A percentile compares a stretch with the other conserved stretches of the same genome.
Evolutionary conservation across 2,888 invertebrate genomes (phyloP).

Genomic region (Melipona beecheii): DNA sequence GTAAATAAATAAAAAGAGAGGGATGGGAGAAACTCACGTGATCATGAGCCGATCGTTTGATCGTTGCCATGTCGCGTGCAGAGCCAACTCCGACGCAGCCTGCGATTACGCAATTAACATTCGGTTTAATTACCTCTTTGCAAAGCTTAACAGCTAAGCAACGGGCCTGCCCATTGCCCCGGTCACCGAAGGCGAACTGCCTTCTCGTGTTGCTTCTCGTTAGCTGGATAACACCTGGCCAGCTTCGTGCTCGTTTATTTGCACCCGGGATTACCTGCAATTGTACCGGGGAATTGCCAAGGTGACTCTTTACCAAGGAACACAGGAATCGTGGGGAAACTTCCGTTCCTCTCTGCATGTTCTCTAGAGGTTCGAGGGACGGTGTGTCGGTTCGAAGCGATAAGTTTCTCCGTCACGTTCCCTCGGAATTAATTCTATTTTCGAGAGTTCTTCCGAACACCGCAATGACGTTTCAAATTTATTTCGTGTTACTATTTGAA

Average conservation of each 20-base stretch:
- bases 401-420: neutral
- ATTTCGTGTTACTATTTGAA: no score
- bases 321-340: neutral
- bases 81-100: slow-evolving; percentile 49
- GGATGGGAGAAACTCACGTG: neutral
- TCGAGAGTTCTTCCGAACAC: neutral
- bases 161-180: slow-evolving; percentile 47
- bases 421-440: neutral
- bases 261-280: neutral
- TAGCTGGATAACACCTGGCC: slow-evolving; percentile 54
- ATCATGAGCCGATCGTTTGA: slow-evolving; percentile 25
- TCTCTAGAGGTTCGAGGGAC: no score
- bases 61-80: slow-evolving; percentile 31
- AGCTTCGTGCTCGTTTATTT: slow-evolving; percentile 39
- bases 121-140: slow-evolving; percentile 52
- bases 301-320: neutral
- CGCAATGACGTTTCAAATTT: no score
- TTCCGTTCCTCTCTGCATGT: neutral
- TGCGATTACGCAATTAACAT: slow-evolving; percentile 68
- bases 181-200: slow-evolving; percentile 42
- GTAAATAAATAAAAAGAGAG: neutral
- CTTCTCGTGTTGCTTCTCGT: slow-evolving; percentile 44
- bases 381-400: neutral
- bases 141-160: slow-evolving; percentile 43
- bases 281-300: slow-evolving; percentile 1